Percentiles rank a stretch among this genome's conserved stretches.
Conservation (phyloP, 2,888 invertebrate species). For the Acanthosepion lycidas region DNA sequence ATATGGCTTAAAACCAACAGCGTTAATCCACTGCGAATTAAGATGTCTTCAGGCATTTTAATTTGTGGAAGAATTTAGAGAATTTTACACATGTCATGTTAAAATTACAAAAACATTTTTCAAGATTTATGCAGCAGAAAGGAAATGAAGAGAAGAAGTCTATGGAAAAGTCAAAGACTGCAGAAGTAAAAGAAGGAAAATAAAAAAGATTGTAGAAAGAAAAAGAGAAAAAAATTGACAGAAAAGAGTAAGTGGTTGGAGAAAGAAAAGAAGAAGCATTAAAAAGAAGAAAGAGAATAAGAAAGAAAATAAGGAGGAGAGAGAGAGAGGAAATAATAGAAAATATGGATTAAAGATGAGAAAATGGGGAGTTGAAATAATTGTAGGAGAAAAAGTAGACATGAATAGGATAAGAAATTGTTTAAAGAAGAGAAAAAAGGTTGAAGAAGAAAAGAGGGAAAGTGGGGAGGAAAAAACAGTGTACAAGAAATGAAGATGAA, state of each 20-base stretch:
- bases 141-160: background rate
- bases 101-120: background rate
- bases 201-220: background rate
- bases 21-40: background rate
- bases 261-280: no score
- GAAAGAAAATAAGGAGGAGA: no score
- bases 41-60: background rate
- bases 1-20: background rate
- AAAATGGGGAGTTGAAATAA: no score
- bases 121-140: background rate
- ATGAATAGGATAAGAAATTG: no score
- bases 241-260: no score
- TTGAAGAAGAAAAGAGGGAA: background rate
- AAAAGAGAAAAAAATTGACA: no score
- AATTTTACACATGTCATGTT: background rate
- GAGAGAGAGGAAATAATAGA: no score
- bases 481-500: no score
- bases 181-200: background rate
- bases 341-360: no score
- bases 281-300: no score
- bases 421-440: background rate
- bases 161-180: background rate
- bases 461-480: background rate
- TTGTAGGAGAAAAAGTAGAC: no score
- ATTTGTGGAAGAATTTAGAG: constrained; percentile 33